Evolutionary conservation across 2,888 invertebrate genomes (phyloP).

Genomic region (Apoda limacodes): DNA sequence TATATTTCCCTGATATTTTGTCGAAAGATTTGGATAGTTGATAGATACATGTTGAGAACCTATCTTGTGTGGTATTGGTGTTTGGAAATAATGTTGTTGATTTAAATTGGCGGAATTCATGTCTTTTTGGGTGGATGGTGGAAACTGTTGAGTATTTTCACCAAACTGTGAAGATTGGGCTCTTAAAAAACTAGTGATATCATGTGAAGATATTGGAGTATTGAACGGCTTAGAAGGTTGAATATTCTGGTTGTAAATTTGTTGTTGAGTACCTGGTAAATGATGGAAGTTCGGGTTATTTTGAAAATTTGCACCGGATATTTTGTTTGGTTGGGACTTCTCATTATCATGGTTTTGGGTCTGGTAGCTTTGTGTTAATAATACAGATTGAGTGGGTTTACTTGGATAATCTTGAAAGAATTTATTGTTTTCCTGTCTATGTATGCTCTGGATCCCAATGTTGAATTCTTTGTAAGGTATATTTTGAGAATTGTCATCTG

Average conservation of each 20-base stretch:
- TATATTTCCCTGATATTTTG: slow-evolving; percentile 3
- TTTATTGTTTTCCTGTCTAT: too few relatives aligned
- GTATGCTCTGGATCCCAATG: too few relatives aligned
- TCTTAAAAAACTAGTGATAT: slow-evolving; percentile 26
- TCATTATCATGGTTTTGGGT: slow-evolving; percentile 15
- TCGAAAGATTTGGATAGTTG: slow-evolving; percentile 15
- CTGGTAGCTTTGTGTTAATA: too few relatives aligned
- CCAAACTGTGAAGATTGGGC: slow-evolving; percentile 29
- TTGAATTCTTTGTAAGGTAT: too few relatives aligned
- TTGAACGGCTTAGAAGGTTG: slow-evolving; percentile 37
- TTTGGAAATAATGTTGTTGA: too few relatives aligned
- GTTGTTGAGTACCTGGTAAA: slow-evolving; percentile 24
- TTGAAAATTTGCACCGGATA: too few relatives aligned
- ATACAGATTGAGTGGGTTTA: too few relatives aligned
- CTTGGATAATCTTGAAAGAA: too few relatives aligned
- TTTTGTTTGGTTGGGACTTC: slow-evolving; percentile 14
- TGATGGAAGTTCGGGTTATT: slow-evolving; percentile 23
- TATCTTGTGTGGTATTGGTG: too few relatives aligned
- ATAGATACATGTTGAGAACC: not conserved
- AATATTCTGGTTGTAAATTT: slow-evolving; percentile 26
- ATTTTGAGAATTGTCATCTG: too few relatives aligned
- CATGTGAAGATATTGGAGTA: slow-evolving; percentile 19
- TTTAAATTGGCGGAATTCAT: slow-evolving; percentile 7
- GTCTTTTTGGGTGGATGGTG: slow-evolving; percentile 18
- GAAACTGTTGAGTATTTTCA: slow-evolving; percentile 21